A percentile compares a stretch with the other conserved stretches of the same genome.
phyloP scores from a whole-genome alignment of 2,113 vertebrate species.

The Etheostoma cragini region DNA sequence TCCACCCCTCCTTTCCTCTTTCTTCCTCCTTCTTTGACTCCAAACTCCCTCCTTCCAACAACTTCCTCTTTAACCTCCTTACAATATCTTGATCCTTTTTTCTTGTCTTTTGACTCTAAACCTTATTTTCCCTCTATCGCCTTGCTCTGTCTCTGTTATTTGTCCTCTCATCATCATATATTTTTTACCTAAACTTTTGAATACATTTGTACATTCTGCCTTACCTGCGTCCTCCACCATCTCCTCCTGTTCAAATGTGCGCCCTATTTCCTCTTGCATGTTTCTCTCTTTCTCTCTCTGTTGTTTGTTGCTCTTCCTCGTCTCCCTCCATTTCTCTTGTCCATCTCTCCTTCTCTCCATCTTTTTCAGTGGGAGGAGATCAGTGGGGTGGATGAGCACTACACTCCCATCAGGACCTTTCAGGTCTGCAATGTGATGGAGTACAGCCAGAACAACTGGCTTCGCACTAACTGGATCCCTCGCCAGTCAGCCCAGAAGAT shows the following conservation, averaged over 20 bases:
- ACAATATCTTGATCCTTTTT: slow-evolving; percentile 14
- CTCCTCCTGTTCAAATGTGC: slow-evolving; percentile 13
- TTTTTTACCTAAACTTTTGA: slow-evolving; percentile 11
- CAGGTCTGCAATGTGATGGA: slow-evolving; percentile 99
- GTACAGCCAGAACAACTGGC: slow-evolving; percentile 99
- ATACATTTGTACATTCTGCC: not conserved
- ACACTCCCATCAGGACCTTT: slow-evolving; percentile 98
- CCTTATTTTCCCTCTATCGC: not conserved
- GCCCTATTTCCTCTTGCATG: slow-evolving; percentile 11
- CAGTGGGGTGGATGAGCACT: slow-evolving; percentile 97
- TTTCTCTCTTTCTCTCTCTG: slow-evolving; percentile 29
- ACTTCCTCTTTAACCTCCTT: slow-evolving; percentile 21
- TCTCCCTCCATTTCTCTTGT: slow-evolving; percentile 49
- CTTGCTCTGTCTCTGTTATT: not conserved
- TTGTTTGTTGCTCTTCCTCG: slow-evolving; percentile 31
- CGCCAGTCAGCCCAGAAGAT: slow-evolving; percentile 97
- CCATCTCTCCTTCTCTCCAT: slow-evolving; percentile 50
- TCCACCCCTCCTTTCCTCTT: slow-evolving; percentile 57
- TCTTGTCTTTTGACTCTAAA: slow-evolving; percentile 10
- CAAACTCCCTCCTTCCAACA: slow-evolving; percentile 20
- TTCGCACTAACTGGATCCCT: slow-evolving; percentile 98
- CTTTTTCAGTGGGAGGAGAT: slow-evolving; percentile 97
- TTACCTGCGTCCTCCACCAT: not conserved
- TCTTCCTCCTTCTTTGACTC: slow-evolving; percentile 39
- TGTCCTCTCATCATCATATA: not conserved